Base-by-base conservation (phyloP, 2,888 invertebrate species). In the Phrixothrix hirtus region DNA sequence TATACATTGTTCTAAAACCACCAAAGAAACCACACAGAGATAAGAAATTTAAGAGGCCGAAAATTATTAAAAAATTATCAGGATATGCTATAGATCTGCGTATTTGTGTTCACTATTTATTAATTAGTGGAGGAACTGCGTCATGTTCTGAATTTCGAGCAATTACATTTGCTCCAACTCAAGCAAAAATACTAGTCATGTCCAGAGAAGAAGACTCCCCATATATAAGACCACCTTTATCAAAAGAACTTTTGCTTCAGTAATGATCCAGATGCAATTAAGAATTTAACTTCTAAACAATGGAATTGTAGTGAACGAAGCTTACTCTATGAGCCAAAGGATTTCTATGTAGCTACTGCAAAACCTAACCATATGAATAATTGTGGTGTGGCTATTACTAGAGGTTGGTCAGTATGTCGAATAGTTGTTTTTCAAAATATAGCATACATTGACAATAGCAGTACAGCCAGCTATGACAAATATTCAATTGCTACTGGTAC, bases 171-270 rank as follows among this genome's bases (percentile, higher is more conserved):
- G 82, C 83, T 62, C 90, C 91, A 71, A 87, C 92, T 25, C 83
- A 78, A 62, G 88, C 89, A 17, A 85, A 87, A 76, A 86, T 95
- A 62, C 78, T 96, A 63, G 83, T 96, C 60, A 81, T 97, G 66
- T 84, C 89, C 39, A 87, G 87, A 53, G 97, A 98, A 80, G 76
- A 75, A 38, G 83, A 86, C 66, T 83, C 84, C 63, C 98, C 98
- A 0, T 97, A 99, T 75, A 96, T 95, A 93, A 82, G 96, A 31
- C 96, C 98, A 44, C 97, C 97, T 36, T 82, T 99, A 57, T 95
- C 95, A 17, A 98, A 96, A 79, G 95, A 96, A 78, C 80, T 97
- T 60, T n/a, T 97, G 95, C 95, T 92, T 87, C 70, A 85, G 83
- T 70, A 83, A 84, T 41, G 83, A 87, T 58, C 72, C 76, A 26